Evolutionary conservation across 2,888 invertebrate species (phyloP), one percentile per base, ranked within the genome.

Genomic region (Anticlea derivata): DNA sequence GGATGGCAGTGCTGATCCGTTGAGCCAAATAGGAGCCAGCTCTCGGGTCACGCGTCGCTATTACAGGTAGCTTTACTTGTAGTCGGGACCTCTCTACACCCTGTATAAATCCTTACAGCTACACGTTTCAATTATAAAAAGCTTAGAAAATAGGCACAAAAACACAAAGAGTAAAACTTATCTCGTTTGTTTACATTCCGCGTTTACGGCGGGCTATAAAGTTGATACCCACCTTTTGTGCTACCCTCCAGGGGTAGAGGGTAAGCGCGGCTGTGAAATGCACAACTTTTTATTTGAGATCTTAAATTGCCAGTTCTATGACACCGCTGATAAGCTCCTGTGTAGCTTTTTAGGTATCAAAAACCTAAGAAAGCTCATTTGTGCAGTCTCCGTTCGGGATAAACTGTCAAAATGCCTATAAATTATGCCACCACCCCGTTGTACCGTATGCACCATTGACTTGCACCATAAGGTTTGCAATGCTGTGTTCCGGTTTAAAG

Each of bases 181-280:
- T 82, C 80, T 79, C 60, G 67, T 71, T 66, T 70, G 72, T 70
- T 71, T 78, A 70, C 68, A 68, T 77, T 73, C 66, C 67, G 69
- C 73, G 78, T 81, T 81, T 81, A 82, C 75, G 79, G 71, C 66
- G 49, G 53, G 65, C 66, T 71, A 70, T 82, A 82, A 81, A 82
- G 68, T 77, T 80, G 78, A 80, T 78, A 75, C 77, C 48, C 67
- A 66, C 74, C 75, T 76, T 78, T 80, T 78, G 78, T 79, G 68
- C 72, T 65, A 64, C 73, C 71, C 70, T 63, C 60, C 55, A 58
- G 50, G 51, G 50, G 63, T 60, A 60, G 66, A 68, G 65, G 61
- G 65, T 66, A 61, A 62, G 55, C 55, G 58, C 10, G 33, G 30
- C 38, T 22, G 7, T 26, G 8, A 43, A 48, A 48, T 52, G 52